These are phyloP conservation scores for Pachycephala philippinensis DNA, from an alignment of 2,113 vertebrate species.

Conservation along the genomic window DNA sequence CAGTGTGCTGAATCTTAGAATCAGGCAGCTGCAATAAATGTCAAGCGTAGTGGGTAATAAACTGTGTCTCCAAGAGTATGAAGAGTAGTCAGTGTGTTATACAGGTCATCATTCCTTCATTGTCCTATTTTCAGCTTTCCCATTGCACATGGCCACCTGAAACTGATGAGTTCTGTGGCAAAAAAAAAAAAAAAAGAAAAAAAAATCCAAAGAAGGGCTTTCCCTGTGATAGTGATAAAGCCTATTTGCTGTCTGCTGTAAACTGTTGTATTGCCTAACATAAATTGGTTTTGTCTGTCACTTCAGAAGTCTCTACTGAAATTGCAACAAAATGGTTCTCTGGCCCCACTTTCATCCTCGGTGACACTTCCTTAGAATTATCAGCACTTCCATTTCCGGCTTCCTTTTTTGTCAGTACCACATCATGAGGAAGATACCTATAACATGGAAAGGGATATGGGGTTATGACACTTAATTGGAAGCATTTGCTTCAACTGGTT, in stretches of 20 bases:
- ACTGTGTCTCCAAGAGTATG: background rate
- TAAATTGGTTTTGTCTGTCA: background rate
- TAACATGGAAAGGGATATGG: background rate
- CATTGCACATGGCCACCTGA: background rate
- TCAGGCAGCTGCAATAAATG: background rate
- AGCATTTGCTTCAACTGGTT: background rate
- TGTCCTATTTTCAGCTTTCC: background rate
- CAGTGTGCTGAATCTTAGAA: background rate
- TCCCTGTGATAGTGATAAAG: background rate
- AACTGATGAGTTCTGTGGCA: background rate
- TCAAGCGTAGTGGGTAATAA: background rate
- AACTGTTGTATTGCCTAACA: background rate
- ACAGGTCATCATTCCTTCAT: background rate
- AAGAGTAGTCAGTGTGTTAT: background rate
- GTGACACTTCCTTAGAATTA: background rate
- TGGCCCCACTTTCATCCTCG: background rate
- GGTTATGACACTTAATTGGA: background rate
- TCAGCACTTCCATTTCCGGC: background rate
- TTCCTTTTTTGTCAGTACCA: background rate
- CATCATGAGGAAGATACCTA: background rate
- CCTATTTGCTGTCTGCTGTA: background rate
- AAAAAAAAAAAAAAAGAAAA: background rate
- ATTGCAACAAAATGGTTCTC: background rate
- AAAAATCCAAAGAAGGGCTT: background rate
- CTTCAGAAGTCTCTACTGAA: background rate